These are phyloP conservation scores for Anoplophora glabripennis DNA, from an alignment of 1,140 invertebrate genomes.

Conservation along the genomic window DNA sequence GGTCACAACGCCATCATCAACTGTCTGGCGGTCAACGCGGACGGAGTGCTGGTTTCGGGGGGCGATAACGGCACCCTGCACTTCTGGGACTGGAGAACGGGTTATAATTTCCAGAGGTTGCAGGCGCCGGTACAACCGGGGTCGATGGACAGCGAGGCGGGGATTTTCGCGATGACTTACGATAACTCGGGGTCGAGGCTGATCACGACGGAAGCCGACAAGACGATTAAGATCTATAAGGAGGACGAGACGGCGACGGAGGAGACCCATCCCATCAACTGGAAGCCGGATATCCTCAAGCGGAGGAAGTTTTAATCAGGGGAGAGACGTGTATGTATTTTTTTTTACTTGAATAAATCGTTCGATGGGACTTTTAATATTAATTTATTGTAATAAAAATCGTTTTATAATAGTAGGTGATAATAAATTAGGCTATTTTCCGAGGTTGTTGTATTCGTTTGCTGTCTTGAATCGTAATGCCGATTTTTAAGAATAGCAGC, in stretches of 20 bases:
- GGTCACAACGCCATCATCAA: slow-evolving; percentile 99
- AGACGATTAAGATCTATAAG: slow-evolving; percentile 99
- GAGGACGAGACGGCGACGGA: slow-evolving; percentile 95
- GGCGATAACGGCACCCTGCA: slow-evolving; percentile 98
- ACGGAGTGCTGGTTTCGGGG: slow-evolving; percentile 95
- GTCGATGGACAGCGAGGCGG: slow-evolving; percentile 99
- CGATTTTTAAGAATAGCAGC: slow-evolving; percentile 20
- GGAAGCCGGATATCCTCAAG: slow-evolving; percentile 93
- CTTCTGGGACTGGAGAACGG: slow-evolving; percentile 99
- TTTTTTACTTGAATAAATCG: too few species aligned
- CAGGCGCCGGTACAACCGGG: slow-evolving; percentile 95
- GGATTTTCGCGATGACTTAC: slow-evolving; percentile 93
- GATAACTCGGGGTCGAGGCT: slow-evolving; percentile 91
- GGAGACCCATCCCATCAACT: slow-evolving; percentile 95
- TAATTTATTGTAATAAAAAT: too few species aligned
- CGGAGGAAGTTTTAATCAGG: slow-evolving; percentile 74
- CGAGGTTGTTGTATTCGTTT: neutral
- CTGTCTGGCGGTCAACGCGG: slow-evolving; percentile 89
- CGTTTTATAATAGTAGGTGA: too few species aligned
- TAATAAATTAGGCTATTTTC: too few species aligned
- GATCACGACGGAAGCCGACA: slow-evolving; percentile 97
- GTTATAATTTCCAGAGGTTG: slow-evolving; percentile 74
- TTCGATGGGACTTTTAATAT: too few species aligned
- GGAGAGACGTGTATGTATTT: too few species aligned
- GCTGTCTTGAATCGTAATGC: slow-evolving; percentile 2